These are phyloP conservation scores for Asarcornis scutulata DNA, from an alignment of 2,113 vertebrate genomes.

Conservation along the genomic window DNA sequence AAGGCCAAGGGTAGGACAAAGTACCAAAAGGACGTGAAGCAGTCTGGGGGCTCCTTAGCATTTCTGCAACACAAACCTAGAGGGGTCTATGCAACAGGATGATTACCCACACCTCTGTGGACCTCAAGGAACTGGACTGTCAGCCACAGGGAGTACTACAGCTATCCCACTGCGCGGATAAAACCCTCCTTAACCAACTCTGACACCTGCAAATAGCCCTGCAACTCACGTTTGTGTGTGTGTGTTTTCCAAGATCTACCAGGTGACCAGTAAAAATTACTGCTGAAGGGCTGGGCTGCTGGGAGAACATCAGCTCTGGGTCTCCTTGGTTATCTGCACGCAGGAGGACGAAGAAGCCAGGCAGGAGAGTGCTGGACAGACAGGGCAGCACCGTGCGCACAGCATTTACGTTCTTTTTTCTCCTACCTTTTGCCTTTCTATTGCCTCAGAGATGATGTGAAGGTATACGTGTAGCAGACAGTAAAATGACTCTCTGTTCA, in stretches of 20 bases:
- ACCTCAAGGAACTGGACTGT: background rate
- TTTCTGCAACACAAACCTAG: background rate
- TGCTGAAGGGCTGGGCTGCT: background rate
- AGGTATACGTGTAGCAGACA: background rate
- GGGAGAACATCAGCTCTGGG: background rate
- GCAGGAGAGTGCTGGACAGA: background rate
- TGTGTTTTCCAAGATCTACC: background rate
- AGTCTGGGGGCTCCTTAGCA: background rate
- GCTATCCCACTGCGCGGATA: background rate
- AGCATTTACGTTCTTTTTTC: background rate
- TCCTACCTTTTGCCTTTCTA: conserved; percentile 20
- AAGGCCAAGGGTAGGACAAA: background rate
- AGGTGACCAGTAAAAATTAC: background rate
- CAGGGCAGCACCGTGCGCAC: background rate
- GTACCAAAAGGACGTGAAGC: background rate
- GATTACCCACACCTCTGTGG: background rate
- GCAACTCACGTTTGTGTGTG: background rate
- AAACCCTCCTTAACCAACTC: background rate
- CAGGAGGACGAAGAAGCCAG: fast-evolving
- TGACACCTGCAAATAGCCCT: background rate
- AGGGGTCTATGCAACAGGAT: background rate
- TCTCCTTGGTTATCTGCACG: background rate
- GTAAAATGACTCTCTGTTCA: conserved; percentile 18
- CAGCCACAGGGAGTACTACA: background rate
- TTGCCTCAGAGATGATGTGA: background rate